phyloP scores from a whole-genome alignment of 2,888 invertebrate species.

The Alviniconcha strummeri region DNA sequence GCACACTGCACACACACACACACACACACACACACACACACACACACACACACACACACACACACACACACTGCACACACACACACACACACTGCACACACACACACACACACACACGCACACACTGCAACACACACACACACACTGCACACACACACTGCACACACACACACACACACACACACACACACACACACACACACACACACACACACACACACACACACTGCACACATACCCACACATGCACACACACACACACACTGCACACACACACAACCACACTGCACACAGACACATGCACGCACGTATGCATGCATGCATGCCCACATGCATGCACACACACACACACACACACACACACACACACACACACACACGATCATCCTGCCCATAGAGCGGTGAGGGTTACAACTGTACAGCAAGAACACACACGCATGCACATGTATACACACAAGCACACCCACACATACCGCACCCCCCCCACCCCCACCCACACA shows the following conservation, averaged over 20 bases:
- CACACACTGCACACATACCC: background rate
- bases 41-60: background rate
- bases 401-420: too few relatives aligned
- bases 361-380: background rate
- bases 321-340: too few relatives aligned
- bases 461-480: background rate
- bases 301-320: too few relatives aligned
- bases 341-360: background rate
- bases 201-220: background rate
- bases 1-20: background rate
- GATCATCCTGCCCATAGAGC: too few relatives aligned
- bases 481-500: background rate
- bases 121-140: background rate
- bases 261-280: background rate
- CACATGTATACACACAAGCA: background rate
- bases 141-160: background rate
- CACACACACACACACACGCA: background rate
- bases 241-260: background rate
- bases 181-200: background rate
- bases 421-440: background rate
- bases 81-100: conserved; percentile 6
- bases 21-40: background rate
- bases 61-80: background rate
- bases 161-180: too few relatives aligned
- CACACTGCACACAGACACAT: background rate